Evolutionary conservation across 2,888 invertebrate genomes (phyloP), one percentile per base, ranked within the genome.

Genomic region (Acheta domesticus): DNA sequence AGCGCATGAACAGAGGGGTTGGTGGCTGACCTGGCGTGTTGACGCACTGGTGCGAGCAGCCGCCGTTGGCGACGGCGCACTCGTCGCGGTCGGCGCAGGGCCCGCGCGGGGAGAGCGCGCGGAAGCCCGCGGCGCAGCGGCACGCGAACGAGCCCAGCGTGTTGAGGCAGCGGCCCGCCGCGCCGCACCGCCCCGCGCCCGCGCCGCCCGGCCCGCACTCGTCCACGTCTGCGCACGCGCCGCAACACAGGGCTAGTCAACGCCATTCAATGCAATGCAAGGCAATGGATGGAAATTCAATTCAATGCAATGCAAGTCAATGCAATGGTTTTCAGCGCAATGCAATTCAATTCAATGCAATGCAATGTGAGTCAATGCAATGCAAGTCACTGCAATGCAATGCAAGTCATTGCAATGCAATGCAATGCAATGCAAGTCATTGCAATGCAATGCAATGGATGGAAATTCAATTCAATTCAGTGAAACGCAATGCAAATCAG

Each of bases 281-380:
- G 5, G 5, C 36, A 36, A 36, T 36, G 8, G 5, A 36, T 0
- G 5, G 23, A 5, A 5, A 8, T 36, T 36, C 36, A 36, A 36
- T 36, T 8, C 36, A 8, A 8, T 36, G 23, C 36, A 1, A 0
- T 36, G 5, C 36, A 8, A 5, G 5, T 8, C 5, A 36, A 36
- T 8, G 0, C 36, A 8, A 8, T 36, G 1, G 8, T 1, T 0
- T 8, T 4, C 36, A 8, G 8, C 8, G 0, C 8, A 36, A 36
- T 36, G 5, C 36, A 36, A 36, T 36, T 4, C 5, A 36, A 8
- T 36, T 4, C 8, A 0, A 36, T 36, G 5, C 36, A 36, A 36
- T 36, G 5, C 36, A 36, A 36, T 8, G 5, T 8, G 36, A 36
- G 0, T 36, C 36, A 36, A 36, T 36, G 8, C 36, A 36, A 36